Evolutionary conservation across 2,113 vertebrate genomes (phyloP).

Genomic region (Thunnus thynnus): DNA sequence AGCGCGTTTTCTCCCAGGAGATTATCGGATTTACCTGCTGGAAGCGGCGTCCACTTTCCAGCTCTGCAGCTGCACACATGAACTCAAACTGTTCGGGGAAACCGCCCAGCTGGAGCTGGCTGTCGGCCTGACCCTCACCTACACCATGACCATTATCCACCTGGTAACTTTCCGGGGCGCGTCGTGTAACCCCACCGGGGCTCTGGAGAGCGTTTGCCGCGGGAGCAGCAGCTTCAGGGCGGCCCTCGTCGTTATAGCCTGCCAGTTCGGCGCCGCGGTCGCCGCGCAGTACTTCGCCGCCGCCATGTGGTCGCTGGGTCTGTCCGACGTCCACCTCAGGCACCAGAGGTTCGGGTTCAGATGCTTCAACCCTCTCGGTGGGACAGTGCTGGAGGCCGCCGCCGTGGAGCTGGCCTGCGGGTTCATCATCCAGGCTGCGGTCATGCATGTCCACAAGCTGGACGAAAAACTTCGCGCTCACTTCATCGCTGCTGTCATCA

Average conservation of each 20-base stretch:
- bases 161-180: constrained; percentile 82
- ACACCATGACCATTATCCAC: constrained; percentile 86
- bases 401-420: constrained; percentile 87
- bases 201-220: constrained; percentile 81
- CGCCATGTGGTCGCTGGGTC: constrained; percentile 84
- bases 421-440: constrained; percentile 85
- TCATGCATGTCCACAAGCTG: constrained; percentile 80
- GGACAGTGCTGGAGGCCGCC: constrained; percentile 83
- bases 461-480: constrained; percentile 77
- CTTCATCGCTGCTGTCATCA: constrained; percentile 86
- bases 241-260: constrained; percentile 66
- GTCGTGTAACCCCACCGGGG: constrained; percentile 83
- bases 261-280: constrained; percentile 83
- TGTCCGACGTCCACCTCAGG: constrained; percentile 80
- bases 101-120: constrained; percentile 64
- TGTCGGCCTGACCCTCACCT: constrained; percentile 82
- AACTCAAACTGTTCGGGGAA: constrained; percentile 85
- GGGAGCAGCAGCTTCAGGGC: constrained; percentile 20
- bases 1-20: constrained; percentile 14
- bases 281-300: constrained; percentile 77
- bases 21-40: constrained; percentile 52
- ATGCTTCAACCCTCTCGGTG: constrained; percentile 86
- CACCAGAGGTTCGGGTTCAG: constrained; percentile 68
- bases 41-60: constrained; percentile 90
- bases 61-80: constrained; percentile 88